phyloP scores from a whole-genome alignment of 2,888 invertebrate species.

The Acanthosepion pharaonis region DNA sequence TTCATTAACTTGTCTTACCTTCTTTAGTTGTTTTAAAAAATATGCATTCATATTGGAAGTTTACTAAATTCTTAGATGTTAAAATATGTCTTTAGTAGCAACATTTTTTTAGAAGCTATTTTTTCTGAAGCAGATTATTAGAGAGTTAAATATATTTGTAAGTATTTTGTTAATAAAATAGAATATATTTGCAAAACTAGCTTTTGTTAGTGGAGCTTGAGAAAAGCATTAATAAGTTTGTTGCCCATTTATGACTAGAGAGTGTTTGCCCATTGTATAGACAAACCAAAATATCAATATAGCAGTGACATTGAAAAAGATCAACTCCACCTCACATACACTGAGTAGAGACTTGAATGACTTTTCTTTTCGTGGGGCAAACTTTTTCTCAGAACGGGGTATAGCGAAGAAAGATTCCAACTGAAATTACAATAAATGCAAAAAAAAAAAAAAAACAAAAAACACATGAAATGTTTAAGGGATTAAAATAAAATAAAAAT shows the following conservation, averaged over 20 bases:
- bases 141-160: background rate
- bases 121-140: background rate
- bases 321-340: conserved; percentile 58
- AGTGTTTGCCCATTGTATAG: background rate
- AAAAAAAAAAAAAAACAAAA: background rate
- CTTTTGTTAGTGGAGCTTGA: background rate
- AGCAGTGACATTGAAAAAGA: background rate
- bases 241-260: conserved; percentile 6
- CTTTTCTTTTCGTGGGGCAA: conserved; percentile 66
- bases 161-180: background rate
- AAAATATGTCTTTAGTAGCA: background rate
- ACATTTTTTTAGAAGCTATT: background rate
- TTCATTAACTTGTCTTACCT: background rate
- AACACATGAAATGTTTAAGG: conserved; percentile 24
- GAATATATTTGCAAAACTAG: background rate
- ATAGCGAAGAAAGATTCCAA: conserved; percentile 70
- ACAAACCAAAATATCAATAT: background rate
- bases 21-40: background rate
- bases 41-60: background rate
- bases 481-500: background rate
- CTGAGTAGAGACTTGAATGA: conserved; percentile 63
- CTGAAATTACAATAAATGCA: conserved; percentile 61
- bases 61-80: background rate
- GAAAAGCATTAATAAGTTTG: background rate
- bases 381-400: conserved; percentile 68